These are phyloP conservation scores for Characodon lateralis DNA, from an alignment of 2,797 vertebrate genomes.

Conservation along the genomic window DNA sequence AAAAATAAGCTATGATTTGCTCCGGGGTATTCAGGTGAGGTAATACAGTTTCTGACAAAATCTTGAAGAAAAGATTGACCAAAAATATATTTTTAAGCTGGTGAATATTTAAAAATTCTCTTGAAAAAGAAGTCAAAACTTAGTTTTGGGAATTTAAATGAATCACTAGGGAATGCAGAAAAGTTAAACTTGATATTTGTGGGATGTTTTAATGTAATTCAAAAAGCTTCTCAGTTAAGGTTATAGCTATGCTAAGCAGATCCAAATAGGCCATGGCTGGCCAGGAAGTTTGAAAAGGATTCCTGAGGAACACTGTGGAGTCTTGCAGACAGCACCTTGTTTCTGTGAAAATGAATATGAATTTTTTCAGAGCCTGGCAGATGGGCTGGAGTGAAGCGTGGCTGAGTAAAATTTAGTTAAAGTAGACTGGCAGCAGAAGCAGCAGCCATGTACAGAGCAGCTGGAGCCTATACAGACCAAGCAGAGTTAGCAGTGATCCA, in stretches of 20 bases:
- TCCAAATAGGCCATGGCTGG: neutral
- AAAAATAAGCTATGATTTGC: neutral
- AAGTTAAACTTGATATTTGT: neutral
- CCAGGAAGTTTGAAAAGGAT: neutral
- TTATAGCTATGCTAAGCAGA: neutral
- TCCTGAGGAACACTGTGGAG: neutral
- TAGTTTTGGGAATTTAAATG: neutral
- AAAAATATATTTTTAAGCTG: neutral
- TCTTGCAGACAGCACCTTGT: neutral
- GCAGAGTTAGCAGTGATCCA: neutral
- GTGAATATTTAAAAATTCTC: neutral
- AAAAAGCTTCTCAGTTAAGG: neutral
- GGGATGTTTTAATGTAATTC: neutral
- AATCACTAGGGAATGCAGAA: neutral
- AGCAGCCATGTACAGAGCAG: neutral
- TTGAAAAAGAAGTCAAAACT: neutral
- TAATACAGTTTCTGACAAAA: neutral
- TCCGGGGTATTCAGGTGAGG: neutral
- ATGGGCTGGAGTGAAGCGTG: neutral
- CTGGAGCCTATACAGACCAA: slow-evolving; percentile 1
- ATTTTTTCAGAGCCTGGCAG: neutral
- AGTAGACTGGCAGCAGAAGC: neutral
- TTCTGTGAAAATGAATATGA: neutral
- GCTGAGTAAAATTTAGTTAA: neutral
- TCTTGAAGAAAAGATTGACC: neutral